Evolutionary conservation across 1,140 invertebrate genomes (phyloP), one percentile per base, ranked within the genome.

Genomic region (Magallana ariakensis): DNA sequence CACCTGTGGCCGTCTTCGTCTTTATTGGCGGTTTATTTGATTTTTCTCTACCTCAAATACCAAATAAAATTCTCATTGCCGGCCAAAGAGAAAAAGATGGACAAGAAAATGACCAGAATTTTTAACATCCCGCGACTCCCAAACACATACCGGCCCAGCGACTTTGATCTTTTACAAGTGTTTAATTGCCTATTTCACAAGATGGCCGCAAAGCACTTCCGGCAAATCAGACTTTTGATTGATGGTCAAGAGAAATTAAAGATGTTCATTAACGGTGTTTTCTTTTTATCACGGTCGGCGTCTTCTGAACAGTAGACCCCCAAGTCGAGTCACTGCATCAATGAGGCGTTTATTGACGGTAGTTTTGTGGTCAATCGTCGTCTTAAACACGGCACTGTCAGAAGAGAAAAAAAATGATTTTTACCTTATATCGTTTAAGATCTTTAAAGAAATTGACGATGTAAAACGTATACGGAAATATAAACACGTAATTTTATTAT

Each of bases 91-190:
- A 26, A 66, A 70, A 75, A 75, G 11, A 75, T 75, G 66, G 66
- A 75, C 66, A 75, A 13, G 22, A 75, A 33, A 75, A 15, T 26
- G 19, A 75, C 66, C 7, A 33, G 66, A 75, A 75, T 75, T 75
- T n/a, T 75, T 75, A 19, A 75, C 22, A 75, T 19, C 22, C 66
- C 66, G 33, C 22, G 22, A 15, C 26, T 75, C 22, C 1, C 22
- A 75, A 46, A 75, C 66, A 75, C 66, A 10, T 75, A 75, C 9
- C 66, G 33, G 22, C 22, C 66, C 22, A 11, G 33, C 22, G 15
- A 26, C 66, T 75, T 75, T 75, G 66, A 75, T 75, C 66, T 75
- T 75, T 75, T 75, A 75, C 66, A 75, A 75, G 9, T 75, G 66
- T 75, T 75, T 75, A 26, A 75, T 75, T 75, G 22, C 66, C 33